These are phyloP conservation scores for Zaprionus tsacasi DNA, from an alignment of 1,140 invertebrate genomes.

Conservation along the genomic window DNA sequence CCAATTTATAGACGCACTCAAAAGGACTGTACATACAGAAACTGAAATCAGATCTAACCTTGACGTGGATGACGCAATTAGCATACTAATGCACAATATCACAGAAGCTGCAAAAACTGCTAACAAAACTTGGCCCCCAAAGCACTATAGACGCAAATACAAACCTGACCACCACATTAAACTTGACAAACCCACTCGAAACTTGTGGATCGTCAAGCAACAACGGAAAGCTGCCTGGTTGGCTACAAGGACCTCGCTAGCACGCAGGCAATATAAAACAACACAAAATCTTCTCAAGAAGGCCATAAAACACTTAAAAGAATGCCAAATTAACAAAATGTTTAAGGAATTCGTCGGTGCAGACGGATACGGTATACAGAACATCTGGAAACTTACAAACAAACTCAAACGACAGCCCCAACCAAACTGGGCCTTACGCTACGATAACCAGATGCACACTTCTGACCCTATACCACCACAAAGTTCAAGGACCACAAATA, in stretches of 20 bases:
- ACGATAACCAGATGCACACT: no score
- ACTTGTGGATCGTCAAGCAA: background rate
- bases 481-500: no score
- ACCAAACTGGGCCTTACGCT: background rate
- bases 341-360: background rate
- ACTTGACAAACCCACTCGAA: background rate
- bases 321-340: background rate
- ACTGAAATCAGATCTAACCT: background rate
- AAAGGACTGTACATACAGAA: background rate
- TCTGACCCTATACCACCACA: no score
- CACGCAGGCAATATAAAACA: background rate
- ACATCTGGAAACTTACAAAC: conserved; percentile 14
- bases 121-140: background rate
- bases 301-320: background rate
- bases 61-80: conserved; percentile 14
- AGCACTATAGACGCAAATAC: background rate
- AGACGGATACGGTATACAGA: conserved; percentile 13
- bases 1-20: background rate
- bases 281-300: conserved; percentile 11
- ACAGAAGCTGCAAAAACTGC: conserved; percentile 3
- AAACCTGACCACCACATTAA: background rate
- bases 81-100: background rate
- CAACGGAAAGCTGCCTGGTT: background rate
- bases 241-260: background rate
- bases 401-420: conserved; percentile 15